Evolutionary conservation across 2,113 vertebrate genomes (phyloP).

Genomic region (Trichechus manatus): DNA sequence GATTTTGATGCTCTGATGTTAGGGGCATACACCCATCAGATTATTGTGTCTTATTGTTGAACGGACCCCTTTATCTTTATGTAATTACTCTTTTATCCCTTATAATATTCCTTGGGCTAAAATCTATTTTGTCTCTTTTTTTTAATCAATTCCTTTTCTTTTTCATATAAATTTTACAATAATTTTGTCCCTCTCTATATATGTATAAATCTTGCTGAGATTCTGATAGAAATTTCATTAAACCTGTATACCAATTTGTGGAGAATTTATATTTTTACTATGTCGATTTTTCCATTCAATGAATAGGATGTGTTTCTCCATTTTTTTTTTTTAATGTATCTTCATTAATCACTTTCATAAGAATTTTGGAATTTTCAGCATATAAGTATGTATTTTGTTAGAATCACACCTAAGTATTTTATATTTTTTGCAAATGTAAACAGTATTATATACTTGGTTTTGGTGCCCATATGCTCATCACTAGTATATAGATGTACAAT

Average conservation of each 20-base stretch:
- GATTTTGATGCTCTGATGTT: background rate
- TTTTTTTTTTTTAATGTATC: background rate
- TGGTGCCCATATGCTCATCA: background rate
- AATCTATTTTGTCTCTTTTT: too few relatives aligned
- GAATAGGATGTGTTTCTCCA: background rate
- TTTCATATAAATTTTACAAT: too few relatives aligned
- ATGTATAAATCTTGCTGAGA: background rate
- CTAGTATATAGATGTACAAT: background rate
- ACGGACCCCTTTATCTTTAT: background rate
- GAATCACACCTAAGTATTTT: background rate
- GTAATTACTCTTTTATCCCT: too few relatives aligned
- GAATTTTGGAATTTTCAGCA: background rate
- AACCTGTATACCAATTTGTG: background rate
- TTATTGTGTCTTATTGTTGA: background rate
- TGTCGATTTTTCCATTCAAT: background rate
- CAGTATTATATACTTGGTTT: too few relatives aligned
- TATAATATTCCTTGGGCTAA: too few relatives aligned
- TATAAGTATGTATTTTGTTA: background rate
- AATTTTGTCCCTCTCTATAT: too few relatives aligned
- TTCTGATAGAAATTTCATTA: background rate
- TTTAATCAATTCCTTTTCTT: too few relatives aligned
- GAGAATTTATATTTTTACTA: background rate
- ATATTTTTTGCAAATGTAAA: background rate
- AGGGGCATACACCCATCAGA: background rate
- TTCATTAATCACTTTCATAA: background rate